phyloP scores from a whole-genome alignment of 2,113 vertebrate genomes.

The Triplophysa siluroides region DNA sequence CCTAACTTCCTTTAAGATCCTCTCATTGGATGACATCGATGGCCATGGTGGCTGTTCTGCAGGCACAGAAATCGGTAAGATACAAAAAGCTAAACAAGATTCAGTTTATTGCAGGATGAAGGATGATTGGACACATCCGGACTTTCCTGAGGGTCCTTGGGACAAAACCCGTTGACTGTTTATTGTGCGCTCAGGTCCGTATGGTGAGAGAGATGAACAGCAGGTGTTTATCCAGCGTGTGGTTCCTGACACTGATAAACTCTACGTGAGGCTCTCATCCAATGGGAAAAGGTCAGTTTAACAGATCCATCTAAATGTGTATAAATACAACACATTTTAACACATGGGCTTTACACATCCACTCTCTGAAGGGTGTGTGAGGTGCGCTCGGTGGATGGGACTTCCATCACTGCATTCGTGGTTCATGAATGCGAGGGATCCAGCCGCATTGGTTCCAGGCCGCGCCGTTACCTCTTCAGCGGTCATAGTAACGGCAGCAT shows the following conservation, averaged over 20 bases:
- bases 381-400: conserved; percentile 82
- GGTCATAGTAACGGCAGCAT: conserved; percentile 89
- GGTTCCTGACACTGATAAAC: conserved; percentile 83
- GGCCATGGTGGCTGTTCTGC: conserved; percentile 82
- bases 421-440: conserved; percentile 93
- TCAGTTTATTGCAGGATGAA: background rate
- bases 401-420: conserved; percentile 83
- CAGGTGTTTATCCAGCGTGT: conserved; percentile 93
- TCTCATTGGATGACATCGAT: conserved; percentile 82
- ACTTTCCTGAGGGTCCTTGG: too few relatives aligned
- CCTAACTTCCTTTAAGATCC: conserved; percentile 88
- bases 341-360: background rate
- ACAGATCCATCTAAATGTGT: background rate
- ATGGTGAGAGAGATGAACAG: conserved; percentile 87
- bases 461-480: conserved; percentile 85
- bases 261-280: conserved; percentile 87
- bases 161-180: background rate
- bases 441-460: conserved; percentile 83
- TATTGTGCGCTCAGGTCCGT: conserved; percentile 76
- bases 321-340: background rate
- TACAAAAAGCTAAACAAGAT: background rate
- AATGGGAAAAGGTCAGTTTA: conserved; percentile 85
- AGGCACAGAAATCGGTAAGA: conserved; percentile 82
- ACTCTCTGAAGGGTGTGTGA: conserved; percentile 80
- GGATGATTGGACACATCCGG: background rate